These are phyloP conservation scores for Zophobas atratus DNA, from an alignment of 1,140 invertebrate species.

Conservation along the genomic window DNA sequence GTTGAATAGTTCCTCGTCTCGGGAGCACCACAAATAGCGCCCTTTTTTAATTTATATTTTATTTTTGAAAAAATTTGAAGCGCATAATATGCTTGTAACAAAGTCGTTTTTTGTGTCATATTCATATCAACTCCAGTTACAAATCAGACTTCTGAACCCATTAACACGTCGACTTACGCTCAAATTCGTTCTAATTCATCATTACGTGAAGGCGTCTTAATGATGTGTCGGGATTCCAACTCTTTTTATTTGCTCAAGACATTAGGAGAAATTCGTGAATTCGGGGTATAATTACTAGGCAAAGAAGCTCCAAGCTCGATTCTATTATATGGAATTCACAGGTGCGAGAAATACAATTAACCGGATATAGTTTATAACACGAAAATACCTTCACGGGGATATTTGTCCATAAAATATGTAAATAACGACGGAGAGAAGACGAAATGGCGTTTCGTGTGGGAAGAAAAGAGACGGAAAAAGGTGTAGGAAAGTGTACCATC, in stretches of 20 bases:
- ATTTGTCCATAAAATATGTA: conserved; percentile 48
- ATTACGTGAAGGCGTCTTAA: conserved; percentile 6
- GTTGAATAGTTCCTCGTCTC: too few relatives aligned
- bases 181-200: conserved; percentile 10
- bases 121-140: neutral
- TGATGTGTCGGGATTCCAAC: conserved; percentile 22
- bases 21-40: too few relatives aligned
- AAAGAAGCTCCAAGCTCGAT: conserved; percentile 25
- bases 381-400: conserved; percentile 41
- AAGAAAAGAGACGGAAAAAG: conserved; percentile 1
- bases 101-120: too few relatives aligned
- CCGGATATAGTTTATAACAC: conserved; percentile 48
- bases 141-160: conserved; percentile 18
- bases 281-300: conserved; percentile 32
- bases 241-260: conserved; percentile 33
- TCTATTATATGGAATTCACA: conserved; percentile 40
- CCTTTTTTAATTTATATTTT: too few relatives aligned
- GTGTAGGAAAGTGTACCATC: conserved; percentile 5
- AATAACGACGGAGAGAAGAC: conserved; percentile 22
- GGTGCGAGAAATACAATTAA: conserved; percentile 45
- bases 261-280: conserved; percentile 41
- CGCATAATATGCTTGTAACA: too few relatives aligned
- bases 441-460: neutral
- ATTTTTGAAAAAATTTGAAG: too few relatives aligned
- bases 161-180: conserved; percentile 23